Conservation (phyloP, 2,113 vertebrate species). For the Erythrocebus patas region DNA sequence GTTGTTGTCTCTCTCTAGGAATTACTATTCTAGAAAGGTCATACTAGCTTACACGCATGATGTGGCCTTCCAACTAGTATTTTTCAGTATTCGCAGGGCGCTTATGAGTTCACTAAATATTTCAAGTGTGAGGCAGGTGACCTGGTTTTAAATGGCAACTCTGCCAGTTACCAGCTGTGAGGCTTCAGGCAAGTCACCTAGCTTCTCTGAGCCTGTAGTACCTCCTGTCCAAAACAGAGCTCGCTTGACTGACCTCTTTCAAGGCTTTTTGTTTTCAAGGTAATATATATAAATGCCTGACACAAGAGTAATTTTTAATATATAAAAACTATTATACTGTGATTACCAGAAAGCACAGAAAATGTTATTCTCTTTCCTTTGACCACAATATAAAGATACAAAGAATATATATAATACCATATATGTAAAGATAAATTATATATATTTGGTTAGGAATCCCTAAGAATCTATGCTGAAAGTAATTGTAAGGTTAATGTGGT, state of each 20-base stretch:
- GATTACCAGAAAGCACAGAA: background rate
- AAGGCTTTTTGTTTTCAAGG: background rate
- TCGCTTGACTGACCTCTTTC: background rate
- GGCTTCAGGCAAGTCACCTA: background rate
- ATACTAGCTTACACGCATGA: background rate
- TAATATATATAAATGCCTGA: background rate
- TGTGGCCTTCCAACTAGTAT: background rate
- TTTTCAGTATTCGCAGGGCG: background rate
- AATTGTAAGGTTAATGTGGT: conserved; percentile 13
- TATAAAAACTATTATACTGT: background rate
- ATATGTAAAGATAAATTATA: background rate
- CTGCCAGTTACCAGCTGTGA: background rate
- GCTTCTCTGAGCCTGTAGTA: background rate
- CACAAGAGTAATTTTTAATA: background rate
- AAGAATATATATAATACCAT: background rate
- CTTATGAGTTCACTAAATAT: background rate
- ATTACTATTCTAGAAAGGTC: conserved; percentile 16
- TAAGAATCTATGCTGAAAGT: conserved; percentile 22
- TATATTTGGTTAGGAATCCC: background rate
- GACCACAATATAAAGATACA: background rate
- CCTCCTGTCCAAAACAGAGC: background rate
- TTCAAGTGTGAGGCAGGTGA: background rate
- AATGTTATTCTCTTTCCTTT: background rate
- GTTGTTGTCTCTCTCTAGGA: conserved; percentile 10
- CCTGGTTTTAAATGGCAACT: background rate